phyloP scores from a whole-genome alignment of 2,797 vertebrate species.

The Mormyrops boulengeri region DNA sequence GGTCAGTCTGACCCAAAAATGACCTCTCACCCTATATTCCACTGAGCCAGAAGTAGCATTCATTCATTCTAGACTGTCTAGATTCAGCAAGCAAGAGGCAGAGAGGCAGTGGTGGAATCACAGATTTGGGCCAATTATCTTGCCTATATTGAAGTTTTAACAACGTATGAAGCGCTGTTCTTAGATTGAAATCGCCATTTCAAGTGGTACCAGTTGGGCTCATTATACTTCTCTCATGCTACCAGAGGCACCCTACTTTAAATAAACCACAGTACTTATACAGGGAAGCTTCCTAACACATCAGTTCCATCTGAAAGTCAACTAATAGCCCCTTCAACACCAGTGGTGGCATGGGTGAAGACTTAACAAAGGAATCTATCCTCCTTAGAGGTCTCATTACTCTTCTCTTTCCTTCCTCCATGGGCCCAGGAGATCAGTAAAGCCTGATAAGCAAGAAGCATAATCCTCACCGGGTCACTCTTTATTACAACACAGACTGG shows the following conservation, averaged over 20 bases:
- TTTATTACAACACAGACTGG: slow-evolving; percentile 14
- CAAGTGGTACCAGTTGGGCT: neutral
- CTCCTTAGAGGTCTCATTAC: slow-evolving; percentile 3
- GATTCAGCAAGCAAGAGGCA: slow-evolving; percentile 39
- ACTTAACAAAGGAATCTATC: neutral
- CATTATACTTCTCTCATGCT: neutral
- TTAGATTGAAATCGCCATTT: neutral
- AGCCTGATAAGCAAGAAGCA: slow-evolving; percentile 11
- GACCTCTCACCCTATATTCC: slow-evolving; percentile 49
- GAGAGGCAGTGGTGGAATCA: slow-evolving; percentile 34
- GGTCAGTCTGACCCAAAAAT: slow-evolving; percentile 41
- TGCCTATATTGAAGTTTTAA: neutral
- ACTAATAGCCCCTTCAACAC: neutral
- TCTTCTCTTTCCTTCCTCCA: neutral
- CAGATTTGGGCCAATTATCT: slow-evolving; percentile 52
- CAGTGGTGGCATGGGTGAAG: neutral
- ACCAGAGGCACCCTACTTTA: neutral
- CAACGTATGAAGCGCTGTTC: neutral
- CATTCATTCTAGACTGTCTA: slow-evolving; percentile 59
- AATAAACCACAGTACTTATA: neutral
- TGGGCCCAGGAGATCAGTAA: slow-evolving; percentile 19
- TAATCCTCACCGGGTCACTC: slow-evolving; percentile 16
- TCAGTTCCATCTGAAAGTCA: neutral
- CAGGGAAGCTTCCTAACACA: neutral
- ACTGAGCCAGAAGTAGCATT: slow-evolving; percentile 62